Evolutionary conservation across 2,113 vertebrate genomes (phyloP).

Genomic region (Heloderma charlesbogerti): DNA sequence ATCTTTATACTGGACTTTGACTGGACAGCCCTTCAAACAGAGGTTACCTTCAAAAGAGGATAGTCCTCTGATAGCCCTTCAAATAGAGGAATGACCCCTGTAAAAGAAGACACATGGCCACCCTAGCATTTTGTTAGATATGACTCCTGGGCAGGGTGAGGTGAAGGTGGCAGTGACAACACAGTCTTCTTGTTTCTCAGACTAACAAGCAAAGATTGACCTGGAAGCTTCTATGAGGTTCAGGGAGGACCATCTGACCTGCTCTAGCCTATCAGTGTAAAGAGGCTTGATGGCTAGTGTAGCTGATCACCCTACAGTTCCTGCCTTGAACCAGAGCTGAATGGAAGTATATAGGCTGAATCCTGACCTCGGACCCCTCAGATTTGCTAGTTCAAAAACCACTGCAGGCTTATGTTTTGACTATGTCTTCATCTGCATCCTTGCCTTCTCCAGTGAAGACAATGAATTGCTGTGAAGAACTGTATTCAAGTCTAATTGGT

Average conservation of each 20-base stretch:
- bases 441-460: not conserved
- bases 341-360: not conserved
- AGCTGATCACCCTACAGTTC: not conserved
- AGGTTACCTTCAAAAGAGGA: too few relatives aligned
- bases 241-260: not conserved
- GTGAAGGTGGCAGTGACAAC: not conserved
- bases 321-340: not conserved
- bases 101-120: too few relatives aligned
- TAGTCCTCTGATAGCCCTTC: too few relatives aligned
- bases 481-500: slow-evolving; percentile 47
- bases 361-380: not conserved
- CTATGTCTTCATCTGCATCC: not conserved
- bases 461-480: not conserved
- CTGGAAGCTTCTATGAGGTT: not conserved
- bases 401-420: not conserved
- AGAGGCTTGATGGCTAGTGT: not conserved
- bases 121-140: too few relatives aligned
- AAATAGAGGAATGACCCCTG: too few relatives aligned
- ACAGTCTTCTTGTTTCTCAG: not conserved
- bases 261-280: not conserved
- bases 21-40: too few relatives aligned
- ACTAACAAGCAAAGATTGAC: not conserved
- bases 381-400: not conserved
- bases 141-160: not conserved
- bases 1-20: too few relatives aligned